Percentiles rank a stretch among this genome's conserved stretches.
Conservation (phyloP, 2,797 vertebrate genomes). For the Poeciliopsis infans region DNA sequence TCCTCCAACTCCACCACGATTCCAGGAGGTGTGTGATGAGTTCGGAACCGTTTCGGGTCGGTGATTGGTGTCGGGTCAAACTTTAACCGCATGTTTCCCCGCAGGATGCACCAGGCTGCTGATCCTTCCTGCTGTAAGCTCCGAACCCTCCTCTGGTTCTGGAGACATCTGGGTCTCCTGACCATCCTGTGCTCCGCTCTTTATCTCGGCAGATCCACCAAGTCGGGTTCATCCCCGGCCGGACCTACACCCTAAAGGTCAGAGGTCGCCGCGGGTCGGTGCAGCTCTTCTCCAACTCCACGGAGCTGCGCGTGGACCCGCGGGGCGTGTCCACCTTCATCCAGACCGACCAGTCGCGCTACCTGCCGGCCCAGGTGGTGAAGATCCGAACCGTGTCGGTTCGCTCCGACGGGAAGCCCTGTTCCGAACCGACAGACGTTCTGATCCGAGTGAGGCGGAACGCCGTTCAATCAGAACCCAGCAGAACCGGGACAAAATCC, state of each 20-base stretch:
- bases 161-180: background rate
- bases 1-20: slow-evolving; percentile 23
- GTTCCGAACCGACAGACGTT: background rate
- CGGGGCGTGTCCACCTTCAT: background rate
- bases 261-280: background rate
- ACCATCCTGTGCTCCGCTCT: background rate
- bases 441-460: background rate
- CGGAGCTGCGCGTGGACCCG: background rate
- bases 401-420: background rate
- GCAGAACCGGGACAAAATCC: background rate
- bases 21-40: slow-evolving; percentile 54
- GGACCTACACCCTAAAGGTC: background rate
- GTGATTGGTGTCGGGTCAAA: background rate
- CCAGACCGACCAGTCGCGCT: background rate
- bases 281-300: background rate
- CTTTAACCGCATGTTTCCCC: slow-evolving; percentile 16
- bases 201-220: background rate
- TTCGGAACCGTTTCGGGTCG: background rate
- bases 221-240: background rate
- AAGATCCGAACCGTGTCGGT: background rate
- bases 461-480: background rate
- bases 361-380: background rate
- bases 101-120: slow-evolving; percentile 68
- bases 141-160: background rate
- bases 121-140: slow-evolving; percentile 67